Evolutionary conservation across 2,113 vertebrate species (phyloP).

Genomic region (Ploceus nigricollis): DNA sequence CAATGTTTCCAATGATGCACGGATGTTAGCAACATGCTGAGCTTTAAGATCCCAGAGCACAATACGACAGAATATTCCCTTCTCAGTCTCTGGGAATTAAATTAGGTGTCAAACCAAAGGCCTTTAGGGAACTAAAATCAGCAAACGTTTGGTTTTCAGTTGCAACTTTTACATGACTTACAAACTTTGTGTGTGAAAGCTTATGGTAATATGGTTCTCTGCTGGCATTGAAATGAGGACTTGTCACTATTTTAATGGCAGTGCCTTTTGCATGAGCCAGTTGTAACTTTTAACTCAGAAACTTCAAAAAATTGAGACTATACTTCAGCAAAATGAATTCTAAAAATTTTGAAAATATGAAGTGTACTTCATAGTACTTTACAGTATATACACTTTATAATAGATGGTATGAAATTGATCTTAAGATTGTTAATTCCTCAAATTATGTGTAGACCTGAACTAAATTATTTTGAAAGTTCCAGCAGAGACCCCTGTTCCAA

Average conservation of each 20-base stretch:
- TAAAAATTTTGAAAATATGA: background rate
- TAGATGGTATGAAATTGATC: background rate
- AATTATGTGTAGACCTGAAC: background rate
- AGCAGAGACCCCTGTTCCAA: background rate
- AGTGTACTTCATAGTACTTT: background rate
- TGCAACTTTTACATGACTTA: background rate
- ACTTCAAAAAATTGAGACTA: background rate
- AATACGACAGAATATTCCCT: background rate
- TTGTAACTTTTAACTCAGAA: background rate
- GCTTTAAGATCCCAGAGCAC: background rate
- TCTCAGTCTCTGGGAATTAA: slow-evolving; percentile 18
- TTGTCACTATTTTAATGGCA: background rate
- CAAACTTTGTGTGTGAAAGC: background rate
- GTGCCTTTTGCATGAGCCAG: background rate
- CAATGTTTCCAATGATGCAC: slow-evolving; percentile 20
- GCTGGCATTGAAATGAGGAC: background rate
- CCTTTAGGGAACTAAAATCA: background rate
- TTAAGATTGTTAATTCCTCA: background rate
- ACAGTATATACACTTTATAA: background rate
- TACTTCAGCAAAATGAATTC: background rate
- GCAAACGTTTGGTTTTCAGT: background rate
- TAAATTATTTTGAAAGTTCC: background rate
- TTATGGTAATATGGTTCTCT: background rate
- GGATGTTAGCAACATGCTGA: slow-evolving; percentile 49
- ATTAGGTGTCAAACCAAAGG: slow-evolving; percentile 13